Percentiles rank a stretch among this genome's conserved stretches.
Evolutionary conservation across 2,113 vertebrate genomes (phyloP).

Genomic region (Pituophis catenifer): DNA sequence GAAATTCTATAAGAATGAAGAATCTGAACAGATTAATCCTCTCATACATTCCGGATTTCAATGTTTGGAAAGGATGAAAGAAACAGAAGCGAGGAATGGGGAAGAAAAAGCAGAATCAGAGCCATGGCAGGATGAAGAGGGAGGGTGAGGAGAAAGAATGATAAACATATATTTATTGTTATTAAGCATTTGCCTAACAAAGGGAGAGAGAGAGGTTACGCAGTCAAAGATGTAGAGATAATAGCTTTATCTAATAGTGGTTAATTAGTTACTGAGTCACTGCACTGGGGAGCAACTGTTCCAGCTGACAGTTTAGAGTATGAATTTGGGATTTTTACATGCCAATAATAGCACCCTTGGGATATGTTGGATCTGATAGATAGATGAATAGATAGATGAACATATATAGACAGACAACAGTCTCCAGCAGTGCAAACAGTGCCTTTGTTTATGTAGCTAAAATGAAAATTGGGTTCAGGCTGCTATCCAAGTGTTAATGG

Average conservation of each 20-base stretch:
- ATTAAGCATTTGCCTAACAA: not conserved
- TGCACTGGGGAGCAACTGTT: constrained; percentile 29
- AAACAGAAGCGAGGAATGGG: not conserved
- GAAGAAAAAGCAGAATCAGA: not conserved
- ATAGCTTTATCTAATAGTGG: constrained; percentile 54
- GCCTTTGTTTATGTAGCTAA: accelerated
- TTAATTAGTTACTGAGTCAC: constrained; percentile 55
- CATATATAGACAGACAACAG: not conserved
- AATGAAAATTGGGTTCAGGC: not conserved
- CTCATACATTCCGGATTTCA: not conserved
- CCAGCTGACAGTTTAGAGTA: constrained; percentile 33
- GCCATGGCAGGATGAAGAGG: not conserved
- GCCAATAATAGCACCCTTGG: constrained; percentile 2
- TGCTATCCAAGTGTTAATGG: not conserved
- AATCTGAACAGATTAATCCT: constrained; percentile 21
- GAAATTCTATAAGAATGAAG: not conserved
- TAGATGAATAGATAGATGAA: not conserved
- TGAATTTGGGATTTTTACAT: constrained; percentile 23
- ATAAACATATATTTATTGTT: not conserved
- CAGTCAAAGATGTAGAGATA: constrained; percentile 17
- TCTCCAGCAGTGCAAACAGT: not conserved
- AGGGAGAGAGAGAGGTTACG: not conserved
- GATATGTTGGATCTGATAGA: not conserved
- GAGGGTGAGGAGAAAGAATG: not conserved
- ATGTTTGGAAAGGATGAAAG: constrained; percentile 9